phyloP scores from a whole-genome alignment of 2,888 invertebrate genomes.

The Ochlodes sylvanus region DNA sequence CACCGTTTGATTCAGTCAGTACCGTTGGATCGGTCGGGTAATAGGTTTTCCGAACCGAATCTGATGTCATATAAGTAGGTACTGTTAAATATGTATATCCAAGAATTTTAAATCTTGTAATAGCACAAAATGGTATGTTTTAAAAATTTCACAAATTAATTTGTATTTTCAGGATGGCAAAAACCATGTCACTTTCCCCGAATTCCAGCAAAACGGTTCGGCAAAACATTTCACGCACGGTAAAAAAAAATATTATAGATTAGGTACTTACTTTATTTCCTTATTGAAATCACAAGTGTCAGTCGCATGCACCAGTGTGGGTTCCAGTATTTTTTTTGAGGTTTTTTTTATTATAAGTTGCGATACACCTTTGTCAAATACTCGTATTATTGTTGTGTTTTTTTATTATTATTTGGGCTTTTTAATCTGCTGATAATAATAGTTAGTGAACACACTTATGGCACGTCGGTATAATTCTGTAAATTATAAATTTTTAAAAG shows the following conservation, averaged over 20 bases:
- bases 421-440: background rate
- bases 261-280: constrained; percentile 85
- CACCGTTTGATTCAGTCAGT: too few species aligned
- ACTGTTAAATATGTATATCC: too few species aligned
- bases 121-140: background rate
- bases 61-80: too few species aligned
- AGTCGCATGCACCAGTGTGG: constrained; percentile 82
- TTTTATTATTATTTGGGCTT: constrained; percentile 36
- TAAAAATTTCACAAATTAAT: background rate
- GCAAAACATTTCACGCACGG: constrained; percentile 95
- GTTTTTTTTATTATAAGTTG: constrained; percentile 42
- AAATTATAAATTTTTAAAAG: too few species aligned
- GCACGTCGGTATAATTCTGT: too few species aligned
- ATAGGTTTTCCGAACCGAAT: too few species aligned
- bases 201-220: constrained; percentile 95
- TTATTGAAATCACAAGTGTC: constrained; percentile 81
- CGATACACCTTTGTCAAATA: constrained; percentile 19
- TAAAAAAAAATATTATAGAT: constrained; percentile 89
- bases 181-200: constrained; percentile 95
- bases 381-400: background rate
- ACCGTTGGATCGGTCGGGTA: too few species aligned
- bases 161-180: constrained; percentile 89
- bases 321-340: constrained; percentile 63
- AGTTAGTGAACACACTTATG: too few species aligned
- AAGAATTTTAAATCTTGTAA: background rate